These are phyloP conservation scores for Bucco capensis DNA, from an alignment of 2,113 vertebrate genomes.

Conservation along the genomic window DNA sequence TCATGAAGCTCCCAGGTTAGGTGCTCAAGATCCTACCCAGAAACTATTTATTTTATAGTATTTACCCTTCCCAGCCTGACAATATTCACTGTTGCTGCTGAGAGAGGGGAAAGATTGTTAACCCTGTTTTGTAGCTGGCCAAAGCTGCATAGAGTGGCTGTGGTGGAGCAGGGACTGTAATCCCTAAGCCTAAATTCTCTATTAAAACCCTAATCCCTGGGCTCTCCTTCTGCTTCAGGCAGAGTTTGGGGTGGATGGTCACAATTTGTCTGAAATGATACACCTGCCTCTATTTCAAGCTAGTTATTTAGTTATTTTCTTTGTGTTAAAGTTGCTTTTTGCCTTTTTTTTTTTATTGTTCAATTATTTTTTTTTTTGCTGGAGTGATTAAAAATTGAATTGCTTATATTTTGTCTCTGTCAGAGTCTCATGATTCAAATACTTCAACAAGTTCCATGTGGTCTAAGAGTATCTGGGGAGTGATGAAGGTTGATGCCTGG, in stretches of 20 bases:
- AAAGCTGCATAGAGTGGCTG: background rate
- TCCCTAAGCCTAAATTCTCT: conserved; percentile 10
- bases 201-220: conserved; percentile 29
- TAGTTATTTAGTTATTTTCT: background rate
- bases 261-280: background rate
- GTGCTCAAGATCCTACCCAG: background rate
- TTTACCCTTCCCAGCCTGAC: background rate
- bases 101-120: background rate
- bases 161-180: background rate
- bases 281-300: background rate
- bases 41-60: background rate
- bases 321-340: background rate
- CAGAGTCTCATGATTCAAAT: background rate
- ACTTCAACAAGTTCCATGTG: background rate
- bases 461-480: background rate
- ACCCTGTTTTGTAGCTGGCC: background rate
- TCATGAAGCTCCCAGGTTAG: background rate
- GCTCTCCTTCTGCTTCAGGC: conserved; percentile 11
- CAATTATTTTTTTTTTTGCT: background rate
- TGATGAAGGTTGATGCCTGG: background rate
- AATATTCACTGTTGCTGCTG: background rate
- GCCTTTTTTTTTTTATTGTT: background rate
- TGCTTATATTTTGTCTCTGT: background rate
- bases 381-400: background rate
- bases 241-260: background rate